Base-by-base conservation (phyloP, 2,113 vertebrate species). In the Paedocypris sp. region DNA sequence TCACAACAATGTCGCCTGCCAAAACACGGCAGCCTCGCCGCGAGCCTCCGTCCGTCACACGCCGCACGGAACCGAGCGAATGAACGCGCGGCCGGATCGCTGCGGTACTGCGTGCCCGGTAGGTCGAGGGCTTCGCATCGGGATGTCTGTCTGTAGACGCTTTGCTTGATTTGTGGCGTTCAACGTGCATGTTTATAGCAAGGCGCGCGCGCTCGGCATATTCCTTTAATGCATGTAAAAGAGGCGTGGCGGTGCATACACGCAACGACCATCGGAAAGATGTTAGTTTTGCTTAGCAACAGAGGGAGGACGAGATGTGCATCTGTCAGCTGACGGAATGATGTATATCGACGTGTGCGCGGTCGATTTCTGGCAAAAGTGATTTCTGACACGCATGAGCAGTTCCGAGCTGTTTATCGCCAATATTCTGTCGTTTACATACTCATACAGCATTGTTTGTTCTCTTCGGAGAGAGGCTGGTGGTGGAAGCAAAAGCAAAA, bases 1-100 rank as follows among this genome's bases (percentile, higher is more conserved):
- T 64, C 61, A 25, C 48, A 64, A 64, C 61, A 54, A 64, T 64
- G 61, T 64, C 50, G 41, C 23, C 28, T 41, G 54, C 33, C 61
- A 64, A 64, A 52, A 64, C 51, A 64, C 43, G 45, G 36, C 49
- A 18, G 33, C 47, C 28, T 22, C 23, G 45, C 45, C 23, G 45
- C 45, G 45, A 43, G 48, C 60, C 41, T 31, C 48, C 32, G 10
- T 57, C 53, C 53, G 11, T 12, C 54, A 20, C 6, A 20, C 12
- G 2, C 4, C 38, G 25, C 2, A 12, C 39, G n/a, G 2, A 42
- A 32, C 25, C 18, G 51, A 38, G 51, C 39, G 31, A 58, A 58
- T 58, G 54, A 58, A 32, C 28, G 11, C 38, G 5, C 42, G 32
- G 43, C 31, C 54, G 18, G 16, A 6, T 29, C 26, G 46, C 26